phyloP scores from a whole-genome alignment of 2,113 vertebrate genomes.

The Rhipidura dahli region DNA sequence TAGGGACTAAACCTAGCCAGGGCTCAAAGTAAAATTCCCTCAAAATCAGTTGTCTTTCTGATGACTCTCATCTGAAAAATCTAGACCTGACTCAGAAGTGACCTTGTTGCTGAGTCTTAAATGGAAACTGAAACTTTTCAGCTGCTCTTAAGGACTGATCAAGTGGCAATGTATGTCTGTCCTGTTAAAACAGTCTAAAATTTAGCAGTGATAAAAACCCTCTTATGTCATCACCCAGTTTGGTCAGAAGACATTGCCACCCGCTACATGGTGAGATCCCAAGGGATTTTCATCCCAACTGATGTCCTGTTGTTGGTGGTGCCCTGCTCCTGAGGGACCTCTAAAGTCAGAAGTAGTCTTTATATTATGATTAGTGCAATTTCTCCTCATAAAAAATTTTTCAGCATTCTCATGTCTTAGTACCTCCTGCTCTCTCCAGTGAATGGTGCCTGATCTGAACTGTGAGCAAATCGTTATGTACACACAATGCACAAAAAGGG shows the following conservation, averaged over 20 bases:
- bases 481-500: neutral
- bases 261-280: accelerated
- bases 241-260: neutral
- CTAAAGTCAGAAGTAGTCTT: neutral
- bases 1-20: neutral
- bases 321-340: neutral
- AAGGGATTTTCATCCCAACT: neutral
- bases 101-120: neutral
- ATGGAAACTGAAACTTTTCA: neutral
- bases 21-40: neutral
- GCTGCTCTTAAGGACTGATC: neutral
- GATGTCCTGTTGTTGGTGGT: neutral
- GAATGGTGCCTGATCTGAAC: neutral
- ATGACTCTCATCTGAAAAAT: neutral
- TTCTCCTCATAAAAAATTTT: neutral
- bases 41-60: neutral
- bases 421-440: neutral
- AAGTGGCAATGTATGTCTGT: neutral
- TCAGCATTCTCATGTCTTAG: neutral
- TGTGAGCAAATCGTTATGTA: neutral
- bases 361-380: neutral
- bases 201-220: neutral
- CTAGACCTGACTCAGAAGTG: neutral
- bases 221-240: neutral
- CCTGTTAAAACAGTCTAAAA: neutral